These are phyloP conservation scores for Anoplius nigerrimus DNA, from an alignment of 2,888 invertebrate species.

Conservation along the genomic window DNA sequence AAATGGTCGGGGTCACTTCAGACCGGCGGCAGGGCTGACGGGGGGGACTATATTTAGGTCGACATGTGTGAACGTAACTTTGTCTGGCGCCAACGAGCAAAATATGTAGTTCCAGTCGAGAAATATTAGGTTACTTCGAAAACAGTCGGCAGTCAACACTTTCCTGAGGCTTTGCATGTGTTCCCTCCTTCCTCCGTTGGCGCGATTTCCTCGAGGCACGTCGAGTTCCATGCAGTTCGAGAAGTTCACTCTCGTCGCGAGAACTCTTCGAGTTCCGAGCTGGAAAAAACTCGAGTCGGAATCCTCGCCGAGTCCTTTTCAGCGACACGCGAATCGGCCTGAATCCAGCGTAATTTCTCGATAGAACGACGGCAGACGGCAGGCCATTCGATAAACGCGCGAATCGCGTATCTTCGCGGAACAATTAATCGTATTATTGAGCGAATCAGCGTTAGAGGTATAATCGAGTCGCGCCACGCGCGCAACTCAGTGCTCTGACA, in stretches of 20 bases:
- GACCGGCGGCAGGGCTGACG: not conserved
- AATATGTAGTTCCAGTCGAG: constrained; percentile 59
- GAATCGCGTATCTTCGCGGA: constrained; percentile 7
- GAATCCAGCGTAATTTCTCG: constrained; percentile 2
- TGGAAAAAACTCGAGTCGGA: not conserved
- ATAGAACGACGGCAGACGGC: not conserved
- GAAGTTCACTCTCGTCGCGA: not conserved
- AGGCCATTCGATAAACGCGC: not conserved
- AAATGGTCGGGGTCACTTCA: constrained; percentile 19
- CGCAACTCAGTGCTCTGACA: constrained; percentile 33
- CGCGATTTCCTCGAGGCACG: not conserved
- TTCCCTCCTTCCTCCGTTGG: constrained; percentile 35
- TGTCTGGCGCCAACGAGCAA: constrained; percentile 68
- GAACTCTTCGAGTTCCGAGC: not conserved
- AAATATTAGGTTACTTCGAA: constrained; percentile 73
- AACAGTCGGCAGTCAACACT: constrained; percentile 72
- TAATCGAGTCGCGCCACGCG: constrained; percentile 31
- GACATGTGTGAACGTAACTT: constrained; percentile 63
- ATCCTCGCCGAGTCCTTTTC: not conserved
- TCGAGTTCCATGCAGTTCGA: no score
- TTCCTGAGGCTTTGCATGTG: constrained; percentile 69
- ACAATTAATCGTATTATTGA: constrained; percentile 43
- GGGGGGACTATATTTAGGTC: constrained; percentile 60
- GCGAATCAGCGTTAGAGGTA: constrained; percentile 36
- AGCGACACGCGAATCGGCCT: not conserved